These are phyloP conservation scores for Stenichneumon culpator DNA, from an alignment of 2,888 invertebrate species.

Conservation along the genomic window DNA sequence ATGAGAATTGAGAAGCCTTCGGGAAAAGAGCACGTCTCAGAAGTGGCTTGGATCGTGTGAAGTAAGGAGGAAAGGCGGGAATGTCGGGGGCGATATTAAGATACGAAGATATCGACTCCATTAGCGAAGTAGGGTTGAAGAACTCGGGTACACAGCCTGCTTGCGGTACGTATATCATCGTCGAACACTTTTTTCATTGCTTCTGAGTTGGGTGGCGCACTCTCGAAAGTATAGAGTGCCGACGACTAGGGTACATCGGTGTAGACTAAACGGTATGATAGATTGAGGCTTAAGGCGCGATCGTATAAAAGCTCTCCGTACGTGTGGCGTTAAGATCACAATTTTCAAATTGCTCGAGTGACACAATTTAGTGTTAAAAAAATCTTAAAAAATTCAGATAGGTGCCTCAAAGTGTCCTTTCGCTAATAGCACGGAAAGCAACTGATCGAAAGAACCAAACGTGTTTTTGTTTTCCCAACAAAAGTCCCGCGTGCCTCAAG, in stretches of 20 bases:
- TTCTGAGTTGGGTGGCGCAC: conserved; percentile 25
- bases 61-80: conserved; percentile 24
- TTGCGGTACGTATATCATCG: conserved; percentile 18
- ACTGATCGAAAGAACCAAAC: too few species aligned
- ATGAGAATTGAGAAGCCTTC: not conserved
- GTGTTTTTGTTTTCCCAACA: too few species aligned
- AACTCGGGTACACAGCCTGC: conserved; percentile 55
- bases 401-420: too few species aligned
- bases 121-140: conserved; percentile 69
- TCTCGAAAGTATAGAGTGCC: not conserved
- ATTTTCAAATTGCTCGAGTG: too few species aligned
- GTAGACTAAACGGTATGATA: not conserved
- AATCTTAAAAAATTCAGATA: too few species aligned
- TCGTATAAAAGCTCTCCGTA: not conserved
- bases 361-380: too few species aligned
- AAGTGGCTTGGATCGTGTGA: not conserved
- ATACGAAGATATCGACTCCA: conserved; percentile 74
- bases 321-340: too few species aligned
- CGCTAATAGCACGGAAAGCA: too few species aligned
- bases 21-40: not conserved
- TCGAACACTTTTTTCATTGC: conserved; percentile 31
- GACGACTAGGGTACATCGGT: not conserved
- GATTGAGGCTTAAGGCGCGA: not conserved
- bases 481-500: too few species aligned
- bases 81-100: conserved; percentile 71